Evolutionary conservation across 2,113 vertebrate genomes (phyloP).

Genomic region (Bufo gargarizans): DNA sequence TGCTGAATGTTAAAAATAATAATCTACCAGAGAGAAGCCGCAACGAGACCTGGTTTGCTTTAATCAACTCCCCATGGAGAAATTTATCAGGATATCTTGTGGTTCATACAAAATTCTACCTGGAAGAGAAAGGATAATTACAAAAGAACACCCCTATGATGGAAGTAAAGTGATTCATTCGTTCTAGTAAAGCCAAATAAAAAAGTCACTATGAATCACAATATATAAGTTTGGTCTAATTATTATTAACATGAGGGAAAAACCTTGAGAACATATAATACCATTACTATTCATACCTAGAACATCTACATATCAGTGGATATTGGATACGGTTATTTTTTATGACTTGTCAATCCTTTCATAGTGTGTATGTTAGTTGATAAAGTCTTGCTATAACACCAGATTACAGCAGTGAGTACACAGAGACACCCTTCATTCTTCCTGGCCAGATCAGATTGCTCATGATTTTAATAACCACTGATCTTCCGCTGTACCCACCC

Average conservation of each 20-base stretch:
- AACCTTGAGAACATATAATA: background rate
- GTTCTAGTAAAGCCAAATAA: no score
- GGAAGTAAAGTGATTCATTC: no score
- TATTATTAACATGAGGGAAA: background rate
- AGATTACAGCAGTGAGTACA: slow-evolving; percentile 41
- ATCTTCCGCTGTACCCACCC: slow-evolving; percentile 39
- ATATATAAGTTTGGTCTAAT: no score
- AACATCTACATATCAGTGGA: background rate
- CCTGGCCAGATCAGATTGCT: slow-evolving; percentile 22
- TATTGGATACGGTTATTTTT: slow-evolving; percentile 29
- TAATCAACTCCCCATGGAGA: no score
- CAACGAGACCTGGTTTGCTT: no score
- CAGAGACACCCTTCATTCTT: slow-evolving; percentile 39
- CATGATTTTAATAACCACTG: slow-evolving; percentile 8
- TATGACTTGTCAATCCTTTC: slow-evolving; percentile 35
- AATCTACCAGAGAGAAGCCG: no score
- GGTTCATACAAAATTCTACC: no score
- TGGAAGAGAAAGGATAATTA: no score
- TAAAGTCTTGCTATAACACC: slow-evolving; percentile 14
- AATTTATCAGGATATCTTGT: no score
- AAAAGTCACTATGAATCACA: no score
- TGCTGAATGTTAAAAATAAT: no score
- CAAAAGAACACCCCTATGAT: no score
- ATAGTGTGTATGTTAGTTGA: slow-evolving; percentile 40
- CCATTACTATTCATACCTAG: background rate